These are phyloP conservation scores for Mythimna lalbum DNA, from an alignment of 2,888 invertebrate species.

Conservation along the genomic window DNA sequence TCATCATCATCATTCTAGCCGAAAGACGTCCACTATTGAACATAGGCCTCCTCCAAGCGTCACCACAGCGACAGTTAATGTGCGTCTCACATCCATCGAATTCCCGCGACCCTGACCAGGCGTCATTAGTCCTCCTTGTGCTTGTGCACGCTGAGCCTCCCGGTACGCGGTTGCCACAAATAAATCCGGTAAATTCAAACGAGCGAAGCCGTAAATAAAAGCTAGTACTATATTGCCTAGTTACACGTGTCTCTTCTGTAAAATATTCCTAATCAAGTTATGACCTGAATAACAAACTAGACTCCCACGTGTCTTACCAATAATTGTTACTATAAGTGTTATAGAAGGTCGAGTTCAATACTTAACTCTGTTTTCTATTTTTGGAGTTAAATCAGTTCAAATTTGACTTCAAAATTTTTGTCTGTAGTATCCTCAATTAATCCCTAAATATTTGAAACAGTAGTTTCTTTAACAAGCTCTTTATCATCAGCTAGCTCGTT, in stretches of 20 bases:
- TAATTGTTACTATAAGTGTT: background rate
- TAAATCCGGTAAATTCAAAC: background rate
- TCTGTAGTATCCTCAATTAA: background rate
- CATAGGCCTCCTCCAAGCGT: no score
- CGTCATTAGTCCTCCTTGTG: no score
- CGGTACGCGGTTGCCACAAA: no score
- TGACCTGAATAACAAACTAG: background rate
- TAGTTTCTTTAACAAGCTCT: background rate
- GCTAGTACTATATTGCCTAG: background rate
- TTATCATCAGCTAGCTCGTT: no score
- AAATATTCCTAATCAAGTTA: background rate
- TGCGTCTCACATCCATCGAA: no score
- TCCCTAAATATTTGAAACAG: no score
- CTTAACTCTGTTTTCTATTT: background rate
- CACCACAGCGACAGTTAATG: no score
- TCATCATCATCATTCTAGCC: no score
- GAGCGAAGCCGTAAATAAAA: background rate
- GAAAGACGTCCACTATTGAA: no score
- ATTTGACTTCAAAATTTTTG: background rate
- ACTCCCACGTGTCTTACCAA: background rate
- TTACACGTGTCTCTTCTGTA: slow-evolving; percentile 2
- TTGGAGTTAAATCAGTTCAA: no score
- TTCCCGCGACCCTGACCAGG: no score
- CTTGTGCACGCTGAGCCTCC: no score
- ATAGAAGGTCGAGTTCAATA: background rate